Conservation (phyloP, 2,113 vertebrate genomes). For the Anguilla japonica region DNA sequence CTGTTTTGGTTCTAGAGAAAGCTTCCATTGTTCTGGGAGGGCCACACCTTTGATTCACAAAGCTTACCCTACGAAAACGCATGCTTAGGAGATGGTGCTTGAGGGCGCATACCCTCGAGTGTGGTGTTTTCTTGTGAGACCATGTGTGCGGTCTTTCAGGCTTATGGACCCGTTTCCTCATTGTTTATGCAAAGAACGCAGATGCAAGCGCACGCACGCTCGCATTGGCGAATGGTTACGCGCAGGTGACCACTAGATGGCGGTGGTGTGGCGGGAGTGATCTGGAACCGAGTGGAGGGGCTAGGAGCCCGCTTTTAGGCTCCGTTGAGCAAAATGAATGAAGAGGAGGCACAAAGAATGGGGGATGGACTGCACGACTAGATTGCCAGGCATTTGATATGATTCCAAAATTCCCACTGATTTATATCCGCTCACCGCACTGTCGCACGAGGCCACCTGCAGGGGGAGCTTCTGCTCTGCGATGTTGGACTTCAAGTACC, state of each 20-base stretch:
- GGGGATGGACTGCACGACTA: conserved; percentile 20
- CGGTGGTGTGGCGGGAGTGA: conserved; percentile 65
- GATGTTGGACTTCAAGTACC: not conserved
- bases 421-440: conserved; percentile 16
- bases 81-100: conserved; percentile 3
- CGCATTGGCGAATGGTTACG: not conserved
- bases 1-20: not conserved
- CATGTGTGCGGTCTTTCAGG: not conserved
- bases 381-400: conserved; percentile 35
- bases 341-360: conserved; percentile 29
- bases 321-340: conserved; percentile 37
- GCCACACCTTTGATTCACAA: not conserved
- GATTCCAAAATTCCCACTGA: conserved; percentile 31
- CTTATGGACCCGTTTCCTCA: not conserved
- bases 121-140: not conserved
- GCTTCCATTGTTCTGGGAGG: not conserved
- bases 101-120: not conserved
- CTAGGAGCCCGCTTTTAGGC: conserved; percentile 27
- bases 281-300: not conserved
- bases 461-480: conserved; percentile 31
- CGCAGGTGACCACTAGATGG: conserved; percentile 66
- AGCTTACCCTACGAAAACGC: not conserved
- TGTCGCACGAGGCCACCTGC: conserved; percentile 4
- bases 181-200: not conserved
- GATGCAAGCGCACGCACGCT: conserved; percentile 25